Base-by-base conservation (phyloP, 2,888 invertebrate genomes). In the Pilophorus perplexus region DNA sequence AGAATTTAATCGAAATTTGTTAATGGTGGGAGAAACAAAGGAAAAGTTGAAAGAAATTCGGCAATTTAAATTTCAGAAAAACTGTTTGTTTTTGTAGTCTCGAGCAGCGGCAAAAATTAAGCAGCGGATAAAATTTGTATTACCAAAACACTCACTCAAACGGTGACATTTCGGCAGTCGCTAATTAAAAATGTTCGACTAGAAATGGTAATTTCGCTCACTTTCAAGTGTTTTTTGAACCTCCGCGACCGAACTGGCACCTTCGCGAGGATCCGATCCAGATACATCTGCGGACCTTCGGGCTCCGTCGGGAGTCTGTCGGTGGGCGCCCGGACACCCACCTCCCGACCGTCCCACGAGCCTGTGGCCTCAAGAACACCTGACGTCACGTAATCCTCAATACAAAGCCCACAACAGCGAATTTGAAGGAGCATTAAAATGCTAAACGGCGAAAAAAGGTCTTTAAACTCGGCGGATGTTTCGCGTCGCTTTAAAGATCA, bases 291-390 rank as follows among this genome's bases (percentile, higher is more conserved):
- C 44, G 59, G 20, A 25, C 59, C 25, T 10, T 4, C 33, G 44
- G 55, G 55, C 16, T 5, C 23, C 37, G 33, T 6, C 14, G n/a
- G 42, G n/a, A 6, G 33, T 12, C 52, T 14, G 25, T n/a, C 14
- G 8, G 52, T 52, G 52, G 52, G 52, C 52, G 52, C 52, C 38
- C 22, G 55, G 55, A 55, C 55, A 55, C 55, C 55, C 55, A 55
- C 55, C 55, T 37, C 38, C 55, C 37, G 16, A 16, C 55, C 55
- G 14, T 28, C 55, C 18, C 38, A 37, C 55, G 18, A 22, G 55
- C 37, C 55, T 55, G 18, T 20, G 55, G 2, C 37, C 55, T 2
- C 10, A n/a, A n/a, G n/a, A n/a, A n/a, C n/a, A 20, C 55, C 6
- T 55, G 55, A 55, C 55, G 55, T 55, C 55, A 55, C 38, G 27